Evolutionary conservation across 2,113 vertebrate species (phyloP).

Genomic region (Sylvietta virens): DNA sequence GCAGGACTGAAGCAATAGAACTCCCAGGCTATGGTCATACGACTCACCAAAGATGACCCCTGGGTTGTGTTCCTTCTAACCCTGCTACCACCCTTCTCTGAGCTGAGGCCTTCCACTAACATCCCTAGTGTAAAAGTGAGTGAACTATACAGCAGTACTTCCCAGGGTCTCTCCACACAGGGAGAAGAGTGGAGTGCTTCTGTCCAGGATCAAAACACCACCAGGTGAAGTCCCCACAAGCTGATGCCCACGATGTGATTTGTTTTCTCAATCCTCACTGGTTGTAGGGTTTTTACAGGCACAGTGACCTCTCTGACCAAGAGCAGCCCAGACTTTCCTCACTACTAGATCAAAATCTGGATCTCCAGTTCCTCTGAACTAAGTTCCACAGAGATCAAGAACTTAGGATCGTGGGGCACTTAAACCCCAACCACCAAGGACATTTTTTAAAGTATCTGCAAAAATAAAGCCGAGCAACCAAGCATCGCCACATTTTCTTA

Average conservation of each 20-base stretch:
- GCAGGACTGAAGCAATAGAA: neutral
- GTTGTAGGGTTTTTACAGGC: neutral
- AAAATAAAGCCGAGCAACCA: neutral
- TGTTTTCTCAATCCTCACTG: neutral
- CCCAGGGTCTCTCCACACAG: neutral
- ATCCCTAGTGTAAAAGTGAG: neutral
- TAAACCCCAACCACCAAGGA: neutral
- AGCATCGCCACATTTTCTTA: rapidly evolving
- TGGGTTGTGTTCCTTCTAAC: neutral
- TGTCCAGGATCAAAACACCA: conserved; percentile 3
- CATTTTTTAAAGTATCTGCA: neutral
- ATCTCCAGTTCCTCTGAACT: neutral
- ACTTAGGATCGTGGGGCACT: neutral
- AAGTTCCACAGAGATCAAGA: neutral
- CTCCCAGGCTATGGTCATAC: neutral
- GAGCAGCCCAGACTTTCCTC: neutral
- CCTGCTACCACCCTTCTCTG: neutral
- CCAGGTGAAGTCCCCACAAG: neutral
- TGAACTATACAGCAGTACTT: neutral
- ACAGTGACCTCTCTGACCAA: neutral
- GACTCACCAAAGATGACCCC: neutral
- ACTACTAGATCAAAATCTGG: neutral
- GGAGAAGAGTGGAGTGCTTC: neutral
- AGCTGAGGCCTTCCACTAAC: neutral
- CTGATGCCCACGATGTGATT: neutral